These are phyloP conservation scores for Stegastes partitus DNA, from an alignment of 2,113 vertebrate genomes.

Conservation along the genomic window DNA sequence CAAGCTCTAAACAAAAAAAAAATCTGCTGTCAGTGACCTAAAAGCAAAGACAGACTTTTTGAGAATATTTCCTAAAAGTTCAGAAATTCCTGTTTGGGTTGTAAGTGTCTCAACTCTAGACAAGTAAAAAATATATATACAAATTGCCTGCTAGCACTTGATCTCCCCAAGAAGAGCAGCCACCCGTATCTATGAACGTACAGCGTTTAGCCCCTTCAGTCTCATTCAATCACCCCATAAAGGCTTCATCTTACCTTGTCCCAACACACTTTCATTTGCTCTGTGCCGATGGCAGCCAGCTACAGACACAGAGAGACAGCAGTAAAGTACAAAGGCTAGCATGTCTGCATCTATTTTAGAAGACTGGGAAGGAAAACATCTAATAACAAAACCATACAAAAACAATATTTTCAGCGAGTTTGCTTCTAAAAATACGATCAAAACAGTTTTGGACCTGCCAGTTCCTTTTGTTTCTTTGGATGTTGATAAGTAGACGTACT, in stretches of 20 bases:
- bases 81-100: not conserved
- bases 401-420: conserved; percentile 58
- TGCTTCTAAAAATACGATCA: conserved; percentile 71
- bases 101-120: not conserved
- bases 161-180: conserved; percentile 30
- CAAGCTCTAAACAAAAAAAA: not conserved
- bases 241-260: conserved; percentile 40
- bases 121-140: not conserved
- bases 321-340: conserved; percentile 40
- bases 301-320: conserved; percentile 20
- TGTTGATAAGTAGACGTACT: conserved; percentile 60
- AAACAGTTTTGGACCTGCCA: conserved; percentile 57
- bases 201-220: conserved; percentile 24
- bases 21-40: not conserved
- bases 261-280: conserved; percentile 29
- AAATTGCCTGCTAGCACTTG: not conserved
- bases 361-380: conserved; percentile 62
- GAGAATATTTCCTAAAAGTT: not conserved
- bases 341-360: conserved; percentile 61
- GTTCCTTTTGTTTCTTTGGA: conserved; percentile 68
- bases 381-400: conserved; percentile 65
- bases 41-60: not conserved
- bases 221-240: conserved; percentile 44
- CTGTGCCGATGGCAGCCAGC: conserved; percentile 19
- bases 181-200: conserved; percentile 2